A percentile compares a stretch with the other conserved stretches of the same genome.
Evolutionary conservation across 1,140 invertebrate species (phyloP).

Genomic region (Babylonia areolata): DNA sequence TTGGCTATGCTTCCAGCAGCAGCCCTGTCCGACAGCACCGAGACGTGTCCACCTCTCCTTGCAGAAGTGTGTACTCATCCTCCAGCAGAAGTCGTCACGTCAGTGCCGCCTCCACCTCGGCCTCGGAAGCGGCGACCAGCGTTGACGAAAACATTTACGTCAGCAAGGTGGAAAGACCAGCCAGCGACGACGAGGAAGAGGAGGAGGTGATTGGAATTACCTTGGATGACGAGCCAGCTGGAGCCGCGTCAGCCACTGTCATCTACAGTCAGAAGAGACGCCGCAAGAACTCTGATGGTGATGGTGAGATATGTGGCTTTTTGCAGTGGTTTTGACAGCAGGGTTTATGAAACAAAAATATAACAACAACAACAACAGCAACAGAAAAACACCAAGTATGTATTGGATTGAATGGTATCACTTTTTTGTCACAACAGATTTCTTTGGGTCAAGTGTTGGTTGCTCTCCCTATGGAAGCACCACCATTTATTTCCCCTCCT

Average conservation of each 20-base stretch:
- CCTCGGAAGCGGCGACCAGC: conserved; percentile 47
- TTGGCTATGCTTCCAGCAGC: conserved; percentile 43
- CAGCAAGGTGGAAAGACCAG: neutral
- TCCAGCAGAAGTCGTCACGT: conserved; percentile 9
- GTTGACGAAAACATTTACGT: conserved; percentile 17
- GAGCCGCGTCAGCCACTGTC: neutral
- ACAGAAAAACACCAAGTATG: too few relatives aligned
- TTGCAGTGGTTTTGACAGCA: too few relatives aligned
- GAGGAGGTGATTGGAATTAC: neutral
- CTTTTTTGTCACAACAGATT: too few relatives aligned
- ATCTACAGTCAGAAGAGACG: conserved; percentile 13
- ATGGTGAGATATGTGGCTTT: conserved; percentile 14
- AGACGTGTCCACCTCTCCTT: conserved; percentile 37
- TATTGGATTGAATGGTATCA: too few relatives aligned
- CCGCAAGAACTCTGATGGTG: conserved; percentile 34
- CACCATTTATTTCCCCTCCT: too few relatives aligned
- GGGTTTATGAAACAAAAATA: too few relatives aligned
- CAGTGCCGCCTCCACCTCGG: conserved; percentile 47
- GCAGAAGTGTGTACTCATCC: neutral
- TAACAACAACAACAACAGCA: too few relatives aligned
- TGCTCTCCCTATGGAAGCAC: too few relatives aligned
- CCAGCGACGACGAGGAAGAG: too few relatives aligned
- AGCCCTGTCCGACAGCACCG: neutral
- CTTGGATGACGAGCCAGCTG: neutral
- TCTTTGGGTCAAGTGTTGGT: too few relatives aligned